These are phyloP conservation scores for Phodopus roborovskii DNA, from an alignment of 2,113 vertebrate genomes.

Conservation along the genomic window DNA sequence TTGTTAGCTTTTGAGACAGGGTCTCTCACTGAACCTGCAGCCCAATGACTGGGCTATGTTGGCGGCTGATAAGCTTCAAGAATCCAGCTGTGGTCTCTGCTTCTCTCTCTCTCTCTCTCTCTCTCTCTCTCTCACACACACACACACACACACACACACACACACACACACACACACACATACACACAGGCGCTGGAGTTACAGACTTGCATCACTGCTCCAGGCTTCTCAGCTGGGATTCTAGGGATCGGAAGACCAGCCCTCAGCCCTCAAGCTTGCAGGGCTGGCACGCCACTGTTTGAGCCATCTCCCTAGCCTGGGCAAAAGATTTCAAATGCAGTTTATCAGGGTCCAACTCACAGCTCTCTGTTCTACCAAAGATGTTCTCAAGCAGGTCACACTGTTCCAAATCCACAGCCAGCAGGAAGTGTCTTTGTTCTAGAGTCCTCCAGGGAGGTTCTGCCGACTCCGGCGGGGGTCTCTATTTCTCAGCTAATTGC, in stretches of 20 bases:
- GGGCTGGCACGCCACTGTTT: neutral
- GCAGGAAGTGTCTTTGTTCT: neutral
- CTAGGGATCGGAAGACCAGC: neutral
- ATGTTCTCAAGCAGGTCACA: neutral
- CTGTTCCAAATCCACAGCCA: neutral
- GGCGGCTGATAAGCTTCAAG: neutral
- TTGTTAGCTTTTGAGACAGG: neutral
- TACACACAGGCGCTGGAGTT: neutral
- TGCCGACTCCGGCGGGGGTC: neutral
- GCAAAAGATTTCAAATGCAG: neutral
- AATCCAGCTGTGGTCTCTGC: neutral
- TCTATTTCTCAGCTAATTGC: neutral
- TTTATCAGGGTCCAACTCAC: neutral
- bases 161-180: too few species aligned
- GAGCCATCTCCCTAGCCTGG: neutral
- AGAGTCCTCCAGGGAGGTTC: neutral
- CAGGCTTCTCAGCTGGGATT: neutral
- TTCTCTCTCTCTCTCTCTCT: too few species aligned
- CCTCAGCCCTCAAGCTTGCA: neutral
- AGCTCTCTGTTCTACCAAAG: neutral
- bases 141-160: too few species aligned
- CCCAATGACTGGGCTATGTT: neutral
- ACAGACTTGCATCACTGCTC: too few species aligned
- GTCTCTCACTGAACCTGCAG: neutral
- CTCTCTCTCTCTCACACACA: too few species aligned